Conservation (phyloP, 1,140 invertebrate genomes). For the Mercenaria mercenaria region DNA sequence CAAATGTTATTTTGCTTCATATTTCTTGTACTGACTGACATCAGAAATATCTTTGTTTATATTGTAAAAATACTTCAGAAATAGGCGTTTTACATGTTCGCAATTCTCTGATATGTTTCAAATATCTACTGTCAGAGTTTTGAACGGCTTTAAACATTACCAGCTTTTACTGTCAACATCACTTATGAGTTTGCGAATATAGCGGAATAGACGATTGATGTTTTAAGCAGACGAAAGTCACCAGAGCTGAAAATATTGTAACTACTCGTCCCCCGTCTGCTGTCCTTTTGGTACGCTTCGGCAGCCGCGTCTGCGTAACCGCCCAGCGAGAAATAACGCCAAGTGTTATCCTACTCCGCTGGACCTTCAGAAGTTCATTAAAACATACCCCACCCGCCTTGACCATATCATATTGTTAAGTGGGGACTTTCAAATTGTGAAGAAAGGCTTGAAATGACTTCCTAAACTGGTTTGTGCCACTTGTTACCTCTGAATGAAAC, state of each 20-base stretch:
- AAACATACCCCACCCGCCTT: slow-evolving; percentile 44
- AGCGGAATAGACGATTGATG: no score
- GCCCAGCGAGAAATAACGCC: background rate
- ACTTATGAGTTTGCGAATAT: no score
- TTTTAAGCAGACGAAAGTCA: no score
- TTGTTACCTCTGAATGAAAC: slow-evolving; percentile 48
- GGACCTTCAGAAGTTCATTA: background rate
- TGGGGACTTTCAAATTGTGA: slow-evolving; percentile 62
- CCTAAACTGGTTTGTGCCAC: slow-evolving; percentile 58
- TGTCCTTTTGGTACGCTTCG: no score
- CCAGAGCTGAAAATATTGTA: no score
- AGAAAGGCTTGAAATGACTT: slow-evolving; percentile 65
- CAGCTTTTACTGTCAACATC: no score
- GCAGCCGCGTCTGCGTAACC: no score
- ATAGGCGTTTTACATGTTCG: background rate
- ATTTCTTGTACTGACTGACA: slow-evolving; percentile 39
- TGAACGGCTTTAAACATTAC: no score
- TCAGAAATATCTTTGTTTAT: slow-evolving; percentile 7
- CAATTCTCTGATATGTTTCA: no score
- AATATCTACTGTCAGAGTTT: no score
- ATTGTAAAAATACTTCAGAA: background rate
- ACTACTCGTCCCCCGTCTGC: no score
- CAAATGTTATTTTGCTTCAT: slow-evolving; percentile 29
- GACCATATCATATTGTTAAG: slow-evolving; percentile 43
- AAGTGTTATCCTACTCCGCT: background rate